Percentiles rank a stretch among this genome's conserved stretches.
phyloP scores from a whole-genome alignment of 2,797 vertebrate genomes.

The Lepidocolaptes lacrymiger region DNA sequence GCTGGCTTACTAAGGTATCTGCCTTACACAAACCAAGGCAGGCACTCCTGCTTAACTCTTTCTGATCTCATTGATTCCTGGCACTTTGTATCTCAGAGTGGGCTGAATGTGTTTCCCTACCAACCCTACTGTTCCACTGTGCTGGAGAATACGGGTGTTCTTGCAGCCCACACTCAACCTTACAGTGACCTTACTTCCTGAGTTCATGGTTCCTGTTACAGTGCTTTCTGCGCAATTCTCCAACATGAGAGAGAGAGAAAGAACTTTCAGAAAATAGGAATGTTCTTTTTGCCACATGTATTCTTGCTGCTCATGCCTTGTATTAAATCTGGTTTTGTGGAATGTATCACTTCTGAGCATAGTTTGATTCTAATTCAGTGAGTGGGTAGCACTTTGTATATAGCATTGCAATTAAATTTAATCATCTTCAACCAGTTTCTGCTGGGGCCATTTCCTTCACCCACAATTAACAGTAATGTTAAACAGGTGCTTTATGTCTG shows the following conservation, averaged over 20 bases:
- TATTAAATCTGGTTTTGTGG: not conserved
- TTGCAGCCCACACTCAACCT: not conserved
- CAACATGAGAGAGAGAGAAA: not conserved
- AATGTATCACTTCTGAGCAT: not conserved
- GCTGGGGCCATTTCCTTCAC: slow-evolving; percentile 26
- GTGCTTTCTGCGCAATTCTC: not conserved
- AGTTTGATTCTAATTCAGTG: slow-evolving; percentile 12
- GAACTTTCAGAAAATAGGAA: not conserved
- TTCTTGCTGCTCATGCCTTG: not conserved
- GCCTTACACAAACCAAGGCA: not conserved
- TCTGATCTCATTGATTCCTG: not conserved
- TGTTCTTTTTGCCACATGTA: not conserved
- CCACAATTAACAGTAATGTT: slow-evolving; percentile 29
- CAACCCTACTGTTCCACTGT: not conserved
- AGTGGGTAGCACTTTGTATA: not conserved
- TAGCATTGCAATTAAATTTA: slow-evolving; percentile 36
- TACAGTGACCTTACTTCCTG: not conserved
- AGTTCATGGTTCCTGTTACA: not conserved
- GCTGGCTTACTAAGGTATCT: not conserved
- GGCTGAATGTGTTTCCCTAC: not conserved
- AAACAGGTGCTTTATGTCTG: slow-evolving; percentile 51
- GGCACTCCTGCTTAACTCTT: not conserved
- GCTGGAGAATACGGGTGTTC: not conserved
- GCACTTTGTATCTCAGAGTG: not conserved
- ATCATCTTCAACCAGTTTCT: slow-evolving; percentile 38